These are phyloP conservation scores for Myotis yumanensis DNA, from an alignment of 2,113 vertebrate genomes.

Conservation along the genomic window DNA sequence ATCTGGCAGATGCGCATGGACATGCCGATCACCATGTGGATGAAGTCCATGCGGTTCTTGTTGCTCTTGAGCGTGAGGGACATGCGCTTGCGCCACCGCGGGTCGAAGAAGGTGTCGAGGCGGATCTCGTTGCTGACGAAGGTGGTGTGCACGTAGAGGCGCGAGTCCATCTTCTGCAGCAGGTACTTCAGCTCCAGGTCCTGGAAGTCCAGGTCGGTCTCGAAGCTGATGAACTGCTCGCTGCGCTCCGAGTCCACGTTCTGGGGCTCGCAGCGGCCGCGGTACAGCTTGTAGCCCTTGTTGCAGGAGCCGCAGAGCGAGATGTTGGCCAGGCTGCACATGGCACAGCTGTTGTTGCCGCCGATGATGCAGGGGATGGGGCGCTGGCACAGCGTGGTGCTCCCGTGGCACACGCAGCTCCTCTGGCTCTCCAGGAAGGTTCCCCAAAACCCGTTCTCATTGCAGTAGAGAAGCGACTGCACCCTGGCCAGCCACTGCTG, in stretches of 20 bases:
- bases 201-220: slow-evolving; percentile 99
- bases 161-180: slow-evolving; percentile 98
- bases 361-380: slow-evolving; percentile 98
- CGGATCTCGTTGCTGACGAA: slow-evolving; percentile 99
- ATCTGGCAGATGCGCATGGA: slow-evolving; percentile 99
- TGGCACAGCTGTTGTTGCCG: slow-evolving; percentile 99
- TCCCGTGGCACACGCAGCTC: slow-evolving; percentile 96
- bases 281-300: slow-evolving; percentile 98
- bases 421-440: slow-evolving; percentile 98
- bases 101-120: slow-evolving; percentile 98
- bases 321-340: slow-evolving; percentile 99
- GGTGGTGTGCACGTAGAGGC: slow-evolving; percentile 97
- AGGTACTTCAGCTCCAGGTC: slow-evolving; percentile 99
- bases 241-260: slow-evolving; percentile 99
- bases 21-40: slow-evolving; percentile 98
- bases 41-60: slow-evolving; percentile 99
- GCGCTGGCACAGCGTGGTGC: slow-evolving; percentile 95
- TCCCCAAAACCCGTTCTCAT: slow-evolving; percentile 99
- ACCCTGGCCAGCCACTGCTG: slow-evolving; percentile 98
- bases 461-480: slow-evolving; percentile 99
- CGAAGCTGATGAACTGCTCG: slow-evolving; percentile 99
- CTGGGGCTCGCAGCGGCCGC: slow-evolving; percentile 97
- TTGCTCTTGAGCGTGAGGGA: slow-evolving; percentile 99
- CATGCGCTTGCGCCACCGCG: slow-evolving; percentile 98
- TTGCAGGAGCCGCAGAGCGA: slow-evolving; percentile 99